Evolutionary conservation across 2,113 vertebrate species (phyloP), one percentile per base, ranked within the genome.

Genomic region (Tachysurus vachellii): DNA sequence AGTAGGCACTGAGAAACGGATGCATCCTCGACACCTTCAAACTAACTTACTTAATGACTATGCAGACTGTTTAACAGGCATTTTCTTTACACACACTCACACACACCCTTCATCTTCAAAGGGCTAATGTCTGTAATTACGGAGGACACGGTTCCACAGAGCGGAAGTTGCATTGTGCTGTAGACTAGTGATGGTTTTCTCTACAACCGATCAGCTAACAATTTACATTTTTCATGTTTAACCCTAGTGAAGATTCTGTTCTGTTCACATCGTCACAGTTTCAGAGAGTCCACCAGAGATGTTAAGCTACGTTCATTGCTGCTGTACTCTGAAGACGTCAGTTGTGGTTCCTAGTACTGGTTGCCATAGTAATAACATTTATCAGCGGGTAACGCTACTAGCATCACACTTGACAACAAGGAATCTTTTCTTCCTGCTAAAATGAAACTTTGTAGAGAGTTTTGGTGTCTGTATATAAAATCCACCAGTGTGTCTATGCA

Each of bases 21-120:
- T 93, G 90, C 89, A 88, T 87, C 88, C 88, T 92, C 91, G 92
- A 93, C 91, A 92, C 91, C 88, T 88, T 88, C 86, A 86, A 85
- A 44, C 50, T 5, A 80, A 17, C 47, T 82, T 73, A 31, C 50
- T 80, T 84, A 44, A 86, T 80, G 28, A 83, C 17, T 77, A 57
- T 62, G 62, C 73, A 70, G 19, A 42, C 21, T 3, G 19, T 80
- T 89, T 47, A 86, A 85, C 68, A 84, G 80, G 47, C 56, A 64
- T 80, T 87, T 66, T 44, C 66, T 75, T 82, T 56, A 28, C 5
- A 75, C 47, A 3, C 53, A 88, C 19, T 13, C 23, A 28, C 59
- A 23, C 47, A 31, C 10, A 76, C 56, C 62, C 28, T 56, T 75
- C 36, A 53, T 82, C 12, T 64, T 66, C 61, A 75, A 81, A 75